phyloP scores from a whole-genome alignment of 2,888 invertebrate species.

The Leucoma salicis region DNA sequence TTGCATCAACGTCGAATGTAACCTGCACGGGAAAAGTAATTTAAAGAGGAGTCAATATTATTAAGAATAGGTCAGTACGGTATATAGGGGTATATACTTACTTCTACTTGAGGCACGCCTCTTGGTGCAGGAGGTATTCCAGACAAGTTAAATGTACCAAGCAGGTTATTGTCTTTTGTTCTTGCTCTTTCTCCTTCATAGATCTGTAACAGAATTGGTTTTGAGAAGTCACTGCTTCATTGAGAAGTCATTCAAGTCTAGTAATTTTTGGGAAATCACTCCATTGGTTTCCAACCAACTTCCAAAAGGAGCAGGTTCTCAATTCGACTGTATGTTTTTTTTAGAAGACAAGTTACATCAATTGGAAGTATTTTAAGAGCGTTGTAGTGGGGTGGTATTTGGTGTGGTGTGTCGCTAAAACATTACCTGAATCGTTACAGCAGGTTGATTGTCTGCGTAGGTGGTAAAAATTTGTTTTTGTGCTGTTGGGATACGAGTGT shows the following conservation, averaged over 20 bases:
- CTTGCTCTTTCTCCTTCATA: slow-evolving; percentile 94
- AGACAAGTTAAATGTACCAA: slow-evolving; percentile 90
- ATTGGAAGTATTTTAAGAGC: no score
- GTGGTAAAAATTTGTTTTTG: slow-evolving; percentile 93
- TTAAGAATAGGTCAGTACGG: neutral
- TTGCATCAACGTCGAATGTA: slow-evolving; percentile 94
- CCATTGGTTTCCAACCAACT: no score
- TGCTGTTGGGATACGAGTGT: slow-evolving; percentile 90
- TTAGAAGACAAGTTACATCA: no score
- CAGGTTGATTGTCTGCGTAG: slow-evolving; percentile 95
- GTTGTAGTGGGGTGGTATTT: no score
- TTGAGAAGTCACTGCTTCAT: no score
- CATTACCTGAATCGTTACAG: slow-evolving; percentile 89
- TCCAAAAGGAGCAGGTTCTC: no score
- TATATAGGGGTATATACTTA: slow-evolving; percentile 32
- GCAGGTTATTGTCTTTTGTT: slow-evolving; percentile 94
- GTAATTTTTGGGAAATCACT: no score
- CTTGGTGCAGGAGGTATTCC: slow-evolving; percentile 94
- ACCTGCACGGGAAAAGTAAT: slow-evolving; percentile 72
- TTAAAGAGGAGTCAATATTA: no score
- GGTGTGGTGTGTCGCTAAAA: no score
- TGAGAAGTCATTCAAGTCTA: no score
- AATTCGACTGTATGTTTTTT: no score
- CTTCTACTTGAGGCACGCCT: slow-evolving; percentile 88
- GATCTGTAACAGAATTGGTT: slow-evolving; percentile 65